Percentiles rank a stretch among this genome's conserved stretches.
phyloP scores from a whole-genome alignment of 2,113 vertebrate genomes.

The Urocolius indicus region DNA sequence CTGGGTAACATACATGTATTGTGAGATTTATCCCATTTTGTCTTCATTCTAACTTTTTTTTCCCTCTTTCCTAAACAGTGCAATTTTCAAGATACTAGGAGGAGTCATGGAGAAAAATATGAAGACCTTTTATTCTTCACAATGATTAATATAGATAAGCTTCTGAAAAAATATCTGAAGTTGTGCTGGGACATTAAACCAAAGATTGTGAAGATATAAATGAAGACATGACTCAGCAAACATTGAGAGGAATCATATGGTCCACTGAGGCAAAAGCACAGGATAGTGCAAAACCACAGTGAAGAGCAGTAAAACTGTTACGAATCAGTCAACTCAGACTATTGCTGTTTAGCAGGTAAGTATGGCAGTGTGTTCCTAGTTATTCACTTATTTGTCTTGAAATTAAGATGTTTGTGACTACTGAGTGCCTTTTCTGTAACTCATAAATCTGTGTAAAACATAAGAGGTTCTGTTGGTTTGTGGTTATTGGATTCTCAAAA shows the following conservation, averaged over 20 bases:
- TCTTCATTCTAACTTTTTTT: neutral
- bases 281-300: neutral
- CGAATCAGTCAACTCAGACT: neutral
- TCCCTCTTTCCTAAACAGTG: neutral
- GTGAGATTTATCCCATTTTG: neutral
- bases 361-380: neutral
- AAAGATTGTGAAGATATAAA: neutral
- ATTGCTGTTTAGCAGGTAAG: neutral
- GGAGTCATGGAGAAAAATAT: neutral
- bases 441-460: neutral
- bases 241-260: neutral
- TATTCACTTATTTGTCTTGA: neutral
- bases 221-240: neutral
- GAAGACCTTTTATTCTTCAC: neutral
- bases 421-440: neutral
- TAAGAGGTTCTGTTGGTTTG: neutral
- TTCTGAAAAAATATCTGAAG: neutral
- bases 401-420: neutral
- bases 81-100: neutral
- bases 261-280: neutral
- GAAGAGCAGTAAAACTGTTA: neutral
- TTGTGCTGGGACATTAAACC: neutral
- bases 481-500: neutral
- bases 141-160: neutral
- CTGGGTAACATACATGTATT: neutral